Conservation (phyloP, 2,797 vertebrate species). For the Protonibea diacanthus region DNA sequence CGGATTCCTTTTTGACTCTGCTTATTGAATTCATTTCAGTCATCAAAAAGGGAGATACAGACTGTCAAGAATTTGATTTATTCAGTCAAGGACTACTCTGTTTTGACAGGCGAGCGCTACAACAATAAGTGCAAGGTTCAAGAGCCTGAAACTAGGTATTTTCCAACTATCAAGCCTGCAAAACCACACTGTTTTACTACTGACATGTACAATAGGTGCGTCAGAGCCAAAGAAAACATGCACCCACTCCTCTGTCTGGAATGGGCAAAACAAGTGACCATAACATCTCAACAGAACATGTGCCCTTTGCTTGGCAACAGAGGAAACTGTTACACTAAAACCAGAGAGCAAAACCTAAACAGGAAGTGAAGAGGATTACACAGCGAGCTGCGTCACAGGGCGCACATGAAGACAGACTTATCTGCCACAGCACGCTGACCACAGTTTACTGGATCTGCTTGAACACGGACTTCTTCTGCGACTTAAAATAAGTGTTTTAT, state of each 20-base stretch:
- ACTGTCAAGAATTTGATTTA: conserved; percentile 8
- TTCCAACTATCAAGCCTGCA: conserved; percentile 42
- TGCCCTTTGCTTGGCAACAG: conserved; percentile 50
- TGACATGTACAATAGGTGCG: conserved; percentile 42
- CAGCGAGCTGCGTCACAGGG: conserved; percentile 49
- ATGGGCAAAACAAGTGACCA: conserved; percentile 68
- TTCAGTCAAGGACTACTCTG: not conserved
- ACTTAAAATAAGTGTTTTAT: not conserved
- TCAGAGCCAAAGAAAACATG: conserved; percentile 62
- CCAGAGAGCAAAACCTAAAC: conserved; percentile 73
- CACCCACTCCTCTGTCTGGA: conserved; percentile 48
- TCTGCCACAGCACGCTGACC: conserved; percentile 2
- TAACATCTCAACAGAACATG: conserved; percentile 47
- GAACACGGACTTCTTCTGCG: not conserved
- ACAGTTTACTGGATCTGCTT: not conserved
- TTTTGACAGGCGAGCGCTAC: not conserved
- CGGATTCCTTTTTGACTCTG: not conserved
- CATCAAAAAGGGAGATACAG: conserved; percentile 15
- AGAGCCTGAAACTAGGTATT: conserved; percentile 26
- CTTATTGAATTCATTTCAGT: conserved; percentile 13
- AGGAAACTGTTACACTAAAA: conserved; percentile 75
- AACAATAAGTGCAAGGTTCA: not conserved
- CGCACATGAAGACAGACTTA: conserved; percentile 22
- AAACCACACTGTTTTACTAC: conserved; percentile 28
- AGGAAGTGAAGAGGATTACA: conserved; percentile 78